These are phyloP conservation scores for Ifrita kowaldi DNA, from an alignment of 2,113 vertebrate genomes.

Conservation along the genomic window DNA sequence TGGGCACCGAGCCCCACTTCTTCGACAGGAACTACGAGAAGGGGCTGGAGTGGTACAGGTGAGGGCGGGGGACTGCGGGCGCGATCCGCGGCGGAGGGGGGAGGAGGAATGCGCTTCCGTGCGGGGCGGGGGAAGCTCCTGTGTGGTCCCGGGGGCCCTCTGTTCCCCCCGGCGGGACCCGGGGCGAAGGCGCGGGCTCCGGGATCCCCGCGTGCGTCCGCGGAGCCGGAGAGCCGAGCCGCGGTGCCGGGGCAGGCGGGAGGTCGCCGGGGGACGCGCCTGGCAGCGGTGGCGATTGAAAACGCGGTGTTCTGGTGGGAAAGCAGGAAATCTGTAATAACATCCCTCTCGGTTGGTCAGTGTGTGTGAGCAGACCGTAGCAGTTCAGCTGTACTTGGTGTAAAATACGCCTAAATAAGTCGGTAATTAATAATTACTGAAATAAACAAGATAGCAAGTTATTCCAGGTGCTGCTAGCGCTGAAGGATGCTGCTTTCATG, in stretches of 20 bases:
- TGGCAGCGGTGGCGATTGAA: background rate
- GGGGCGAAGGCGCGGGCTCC: background rate
- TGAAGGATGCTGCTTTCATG: background rate
- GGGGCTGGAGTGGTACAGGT: constrained; percentile 98
- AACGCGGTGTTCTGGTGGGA: background rate
- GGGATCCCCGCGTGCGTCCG: background rate
- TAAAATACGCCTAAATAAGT: background rate
- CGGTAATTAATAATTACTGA: constrained; percentile 47
- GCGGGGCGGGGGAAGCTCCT: background rate
- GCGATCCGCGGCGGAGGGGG: background rate
- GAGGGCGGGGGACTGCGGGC: constrained; percentile 45
- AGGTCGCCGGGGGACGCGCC: background rate
- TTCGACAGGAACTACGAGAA: constrained; percentile 97
- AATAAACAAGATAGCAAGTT: background rate
- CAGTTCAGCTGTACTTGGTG: background rate
- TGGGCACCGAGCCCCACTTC: constrained; percentile 96
- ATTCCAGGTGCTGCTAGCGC: background rate
- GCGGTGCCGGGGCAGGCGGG: background rate
- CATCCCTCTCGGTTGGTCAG: background rate
- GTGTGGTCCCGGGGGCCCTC: background rate
- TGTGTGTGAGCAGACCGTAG: background rate
- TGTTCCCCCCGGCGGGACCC: rapidly evolving
- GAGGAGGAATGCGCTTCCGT: background rate
- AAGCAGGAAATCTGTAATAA: background rate
- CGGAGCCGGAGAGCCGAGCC: background rate